Evolutionary conservation across 2,113 vertebrate species (phyloP).

Genomic region (Eira barbara): DNA sequence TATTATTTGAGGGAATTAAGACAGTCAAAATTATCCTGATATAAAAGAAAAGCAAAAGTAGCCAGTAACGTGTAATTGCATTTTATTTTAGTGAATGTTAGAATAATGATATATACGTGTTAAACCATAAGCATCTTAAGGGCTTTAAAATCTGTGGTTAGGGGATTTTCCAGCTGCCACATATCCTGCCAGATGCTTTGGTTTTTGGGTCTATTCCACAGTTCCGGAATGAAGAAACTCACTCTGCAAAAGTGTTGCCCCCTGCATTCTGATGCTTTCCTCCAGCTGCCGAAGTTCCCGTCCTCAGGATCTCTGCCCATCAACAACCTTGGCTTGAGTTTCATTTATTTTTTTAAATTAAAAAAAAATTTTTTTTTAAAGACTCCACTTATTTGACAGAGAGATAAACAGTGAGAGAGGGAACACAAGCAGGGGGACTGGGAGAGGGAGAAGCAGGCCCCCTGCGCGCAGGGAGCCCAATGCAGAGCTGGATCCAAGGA

Average conservation of each 20-base stretch:
- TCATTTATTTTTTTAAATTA: background rate
- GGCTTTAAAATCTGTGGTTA: background rate
- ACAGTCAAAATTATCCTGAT: background rate
- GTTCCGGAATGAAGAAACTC: background rate
- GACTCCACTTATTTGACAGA: too few species aligned
- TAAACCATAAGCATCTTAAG: background rate
- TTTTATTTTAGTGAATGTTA: background rate
- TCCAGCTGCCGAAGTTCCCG: background rate
- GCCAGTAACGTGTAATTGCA: background rate
- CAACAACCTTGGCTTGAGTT: background rate
- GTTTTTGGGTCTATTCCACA: background rate
- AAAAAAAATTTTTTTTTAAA: too few species aligned
- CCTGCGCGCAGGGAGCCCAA: too few species aligned
- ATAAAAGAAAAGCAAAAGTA: slow-evolving; percentile 24
- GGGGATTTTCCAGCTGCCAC: background rate
- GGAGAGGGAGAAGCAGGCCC: too few species aligned
- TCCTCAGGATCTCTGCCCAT: background rate
- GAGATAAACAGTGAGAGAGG: too few species aligned
- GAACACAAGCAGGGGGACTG: too few species aligned
- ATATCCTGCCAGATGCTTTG: background rate
- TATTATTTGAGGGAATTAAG: background rate
- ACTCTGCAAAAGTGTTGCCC: background rate
- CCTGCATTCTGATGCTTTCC: background rate
- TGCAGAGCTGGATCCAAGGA: too few species aligned
- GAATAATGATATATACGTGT: background rate